phyloP scores from a whole-genome alignment of 2,888 invertebrate species.

The Cheilosia urbana region DNA sequence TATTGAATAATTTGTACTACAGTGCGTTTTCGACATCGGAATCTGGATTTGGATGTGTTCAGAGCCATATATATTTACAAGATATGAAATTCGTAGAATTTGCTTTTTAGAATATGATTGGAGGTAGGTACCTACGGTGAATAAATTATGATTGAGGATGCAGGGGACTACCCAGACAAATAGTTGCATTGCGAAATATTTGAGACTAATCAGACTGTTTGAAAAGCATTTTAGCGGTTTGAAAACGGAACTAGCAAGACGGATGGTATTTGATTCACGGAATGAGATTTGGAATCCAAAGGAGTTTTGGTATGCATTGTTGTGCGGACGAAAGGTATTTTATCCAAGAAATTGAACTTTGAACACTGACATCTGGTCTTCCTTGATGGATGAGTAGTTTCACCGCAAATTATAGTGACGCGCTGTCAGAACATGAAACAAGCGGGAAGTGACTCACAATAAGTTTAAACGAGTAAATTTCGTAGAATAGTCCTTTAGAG shows the following conservation, averaged over 20 bases:
- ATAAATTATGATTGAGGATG: constrained; percentile 44
- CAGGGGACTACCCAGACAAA: constrained; percentile 4
- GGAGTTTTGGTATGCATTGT: too few relatives aligned
- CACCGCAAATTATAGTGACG: too few relatives aligned
- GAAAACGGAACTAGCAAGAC: not conserved
- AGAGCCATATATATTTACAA: not conserved
- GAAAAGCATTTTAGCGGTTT: constrained; percentile 7
- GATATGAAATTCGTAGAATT: not conserved
- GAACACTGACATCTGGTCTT: too few relatives aligned
- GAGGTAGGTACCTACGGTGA: not conserved
- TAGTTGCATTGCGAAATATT: constrained; percentile 13
- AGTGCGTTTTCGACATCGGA: constrained; percentile 1
- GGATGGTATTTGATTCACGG: not conserved
- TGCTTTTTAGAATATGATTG: not conserved
- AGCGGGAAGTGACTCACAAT: too few relatives aligned
- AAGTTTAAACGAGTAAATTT: too few relatives aligned
- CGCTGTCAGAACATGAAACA: too few relatives aligned
- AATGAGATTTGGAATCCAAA: not conserved
- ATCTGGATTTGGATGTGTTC: constrained; percentile 4
- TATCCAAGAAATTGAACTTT: too few relatives aligned
- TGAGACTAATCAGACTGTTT: constrained; percentile 8
- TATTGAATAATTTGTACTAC: constrained; percentile 44
- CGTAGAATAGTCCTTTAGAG: too few relatives aligned
- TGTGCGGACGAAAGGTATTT: too few relatives aligned
- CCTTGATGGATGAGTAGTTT: too few relatives aligned